Evolutionary conservation across 2,888 invertebrate species (phyloP).

Genomic region (Watsonalla binaria): DNA sequence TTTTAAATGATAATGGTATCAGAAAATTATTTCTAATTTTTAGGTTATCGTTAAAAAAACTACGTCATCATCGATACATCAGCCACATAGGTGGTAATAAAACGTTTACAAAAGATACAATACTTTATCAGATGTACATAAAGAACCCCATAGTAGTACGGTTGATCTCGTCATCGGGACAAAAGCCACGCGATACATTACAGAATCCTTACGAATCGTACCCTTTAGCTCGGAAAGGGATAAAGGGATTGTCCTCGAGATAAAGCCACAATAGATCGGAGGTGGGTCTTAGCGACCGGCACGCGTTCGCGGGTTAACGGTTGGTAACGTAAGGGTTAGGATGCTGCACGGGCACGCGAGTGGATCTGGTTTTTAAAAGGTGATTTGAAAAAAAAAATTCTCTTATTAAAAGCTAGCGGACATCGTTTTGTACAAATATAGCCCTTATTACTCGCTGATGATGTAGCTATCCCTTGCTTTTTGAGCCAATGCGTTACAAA

Average conservation of each 20-base stretch:
- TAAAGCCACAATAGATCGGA: conserved; percentile 53
- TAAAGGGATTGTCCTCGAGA: conserved; percentile 60
- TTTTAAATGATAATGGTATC: conserved; percentile 16
- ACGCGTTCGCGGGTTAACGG: conserved; percentile 68
- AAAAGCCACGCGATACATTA: conserved; percentile 66
- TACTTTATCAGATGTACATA: conserved; percentile 27
- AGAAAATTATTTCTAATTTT: too few species aligned
- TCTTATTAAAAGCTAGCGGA: too few species aligned
- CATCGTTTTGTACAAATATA: too few species aligned
- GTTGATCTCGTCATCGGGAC: conserved; percentile 54
- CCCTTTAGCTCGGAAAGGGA: conserved; percentile 63
- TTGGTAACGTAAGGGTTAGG: conserved; percentile 39
- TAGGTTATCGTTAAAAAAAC: too few species aligned
- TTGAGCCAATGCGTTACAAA: too few species aligned
- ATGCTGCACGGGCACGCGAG: conserved; percentile 64
- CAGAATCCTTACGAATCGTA: conserved; percentile 72
- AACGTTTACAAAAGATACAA: conserved; percentile 14
- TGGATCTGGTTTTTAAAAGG: conserved; percentile 26
- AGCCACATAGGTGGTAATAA: conserved; percentile 9
- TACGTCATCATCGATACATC: not conserved
- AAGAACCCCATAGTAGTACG: conserved; percentile 41
- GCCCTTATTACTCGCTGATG: too few species aligned
- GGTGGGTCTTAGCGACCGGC: conserved; percentile 64
- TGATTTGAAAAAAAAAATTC: conserved; percentile 11
- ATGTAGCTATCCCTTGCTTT: too few species aligned